A percentile compares a stretch with the other conserved stretches of the same genome.
Evolutionary conservation across 2,113 vertebrate genomes (phyloP).

Genomic region (Pampusana beccarii): DNA sequence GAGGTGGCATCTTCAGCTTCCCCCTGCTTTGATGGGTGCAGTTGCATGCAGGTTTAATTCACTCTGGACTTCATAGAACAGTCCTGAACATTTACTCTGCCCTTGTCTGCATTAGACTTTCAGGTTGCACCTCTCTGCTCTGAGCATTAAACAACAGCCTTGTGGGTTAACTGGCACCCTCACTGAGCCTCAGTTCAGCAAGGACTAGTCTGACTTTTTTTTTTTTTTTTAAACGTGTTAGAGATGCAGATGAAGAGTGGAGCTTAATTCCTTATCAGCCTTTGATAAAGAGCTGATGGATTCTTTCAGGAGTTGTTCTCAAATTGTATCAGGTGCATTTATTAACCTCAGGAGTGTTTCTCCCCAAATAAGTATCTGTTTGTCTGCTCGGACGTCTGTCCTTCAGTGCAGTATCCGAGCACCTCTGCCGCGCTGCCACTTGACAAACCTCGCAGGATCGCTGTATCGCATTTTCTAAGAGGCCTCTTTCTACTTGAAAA

Average conservation of each 20-base stretch:
- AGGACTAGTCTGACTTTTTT: neutral
- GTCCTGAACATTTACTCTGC: neutral
- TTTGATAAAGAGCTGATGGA: neutral
- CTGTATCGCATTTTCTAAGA: neutral
- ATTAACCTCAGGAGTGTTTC: neutral
- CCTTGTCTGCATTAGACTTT: neutral
- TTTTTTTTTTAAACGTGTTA: neutral
- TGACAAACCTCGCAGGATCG: neutral
- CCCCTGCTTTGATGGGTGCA: neutral
- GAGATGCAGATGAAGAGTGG: neutral
- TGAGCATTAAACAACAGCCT: neutral
- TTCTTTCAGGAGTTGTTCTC: neutral
- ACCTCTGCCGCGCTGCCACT: neutral
- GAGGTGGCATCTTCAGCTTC: neutral
- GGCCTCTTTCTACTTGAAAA: neutral
- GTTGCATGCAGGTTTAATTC: neutral
- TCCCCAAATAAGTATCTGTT: neutral
- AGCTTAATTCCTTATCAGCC: neutral
- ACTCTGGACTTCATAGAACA: neutral
- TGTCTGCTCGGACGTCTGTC: neutral
- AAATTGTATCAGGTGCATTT: neutral
- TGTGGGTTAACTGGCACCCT: neutral
- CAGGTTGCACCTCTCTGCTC: neutral
- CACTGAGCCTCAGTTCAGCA: neutral
- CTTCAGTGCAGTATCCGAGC: neutral